A percentile compares a stretch with the other conserved stretches of the same genome.
Conservation (phyloP, 2,797 vertebrate genomes). For the Leptoclinus maculatus region DNA sequence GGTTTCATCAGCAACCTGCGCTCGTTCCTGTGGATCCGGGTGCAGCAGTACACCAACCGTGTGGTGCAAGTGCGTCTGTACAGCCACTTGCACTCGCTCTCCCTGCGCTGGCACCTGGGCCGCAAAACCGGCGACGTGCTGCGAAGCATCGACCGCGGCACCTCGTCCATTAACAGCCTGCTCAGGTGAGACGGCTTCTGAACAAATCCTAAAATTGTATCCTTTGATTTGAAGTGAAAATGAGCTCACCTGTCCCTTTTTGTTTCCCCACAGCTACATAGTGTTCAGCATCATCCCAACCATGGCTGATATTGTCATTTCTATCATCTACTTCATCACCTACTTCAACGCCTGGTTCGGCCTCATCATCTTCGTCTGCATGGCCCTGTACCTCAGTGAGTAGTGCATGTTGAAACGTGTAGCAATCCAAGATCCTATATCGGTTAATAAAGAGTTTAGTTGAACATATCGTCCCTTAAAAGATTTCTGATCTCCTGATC, state of each 20-base stretch:
- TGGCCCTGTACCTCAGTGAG: constrained; percentile 96
- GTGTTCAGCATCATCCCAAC: constrained; percentile 97
- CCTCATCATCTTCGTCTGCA: constrained; percentile 96
- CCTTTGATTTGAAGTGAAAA: not conserved
- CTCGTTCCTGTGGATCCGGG: constrained; percentile 94
- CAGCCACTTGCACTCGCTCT: constrained; percentile 90
- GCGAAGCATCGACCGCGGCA: constrained; percentile 93
- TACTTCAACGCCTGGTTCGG: constrained; percentile 98
- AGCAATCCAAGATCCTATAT: not conserved
- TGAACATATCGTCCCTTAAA: not conserved
- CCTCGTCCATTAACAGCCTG: constrained; percentile 92
- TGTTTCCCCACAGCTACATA: constrained; percentile 88
- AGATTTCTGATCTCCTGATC: not conserved
- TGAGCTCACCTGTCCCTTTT: rapidly evolving
- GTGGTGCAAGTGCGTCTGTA: constrained; percentile 92
- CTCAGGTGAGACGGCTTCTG: constrained; percentile 84
- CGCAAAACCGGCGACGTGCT: constrained; percentile 95
- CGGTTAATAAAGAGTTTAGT: not conserved
- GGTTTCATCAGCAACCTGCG: constrained; percentile 95
- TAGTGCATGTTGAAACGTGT: rapidly evolving
- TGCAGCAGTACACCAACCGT: constrained; percentile 95
- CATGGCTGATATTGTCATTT: constrained; percentile 91
- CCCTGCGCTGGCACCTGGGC: constrained; percentile 94
- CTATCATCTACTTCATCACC: constrained; percentile 93
- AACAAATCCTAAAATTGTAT: rapidly evolving